These are phyloP conservation scores for Apamea monoglypha DNA, from an alignment of 2,888 invertebrate species.

Conservation along the genomic window DNA sequence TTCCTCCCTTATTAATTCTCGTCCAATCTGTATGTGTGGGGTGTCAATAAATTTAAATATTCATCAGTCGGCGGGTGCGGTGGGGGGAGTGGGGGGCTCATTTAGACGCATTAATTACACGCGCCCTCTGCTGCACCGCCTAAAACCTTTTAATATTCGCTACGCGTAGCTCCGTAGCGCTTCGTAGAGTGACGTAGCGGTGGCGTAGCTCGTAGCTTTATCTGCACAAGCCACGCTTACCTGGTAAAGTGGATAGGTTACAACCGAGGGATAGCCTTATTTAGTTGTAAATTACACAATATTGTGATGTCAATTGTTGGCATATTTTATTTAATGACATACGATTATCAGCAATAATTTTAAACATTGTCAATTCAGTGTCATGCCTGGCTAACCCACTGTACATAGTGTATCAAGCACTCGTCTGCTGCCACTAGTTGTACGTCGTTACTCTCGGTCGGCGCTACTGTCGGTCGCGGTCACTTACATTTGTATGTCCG, in stretches of 20 bases:
- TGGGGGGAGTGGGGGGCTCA: conserved; percentile 57
- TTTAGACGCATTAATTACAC: conserved; percentile 73
- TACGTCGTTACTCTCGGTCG: background rate
- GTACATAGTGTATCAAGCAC: background rate
- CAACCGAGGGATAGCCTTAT: background rate
- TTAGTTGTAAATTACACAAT: too few species aligned
- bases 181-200: conserved; percentile 26
- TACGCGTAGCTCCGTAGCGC: conserved; percentile 54
- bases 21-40: conserved; percentile 69
- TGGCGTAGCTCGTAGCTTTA: conserved; percentile 40
- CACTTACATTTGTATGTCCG: background rate
- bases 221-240: background rate
- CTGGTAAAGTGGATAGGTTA: background rate
- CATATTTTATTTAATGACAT: background rate
- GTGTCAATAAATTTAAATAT: conserved; percentile 82
- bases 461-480: background rate
- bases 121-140: conserved; percentile 59
- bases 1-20: conserved; percentile 68
- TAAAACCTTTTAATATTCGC: conserved; percentile 70
- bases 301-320: background rate
- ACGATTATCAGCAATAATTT: background rate
- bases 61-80: conserved; percentile 69
- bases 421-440: background rate
- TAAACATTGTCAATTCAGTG: background rate
- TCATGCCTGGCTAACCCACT: too few species aligned